Evolutionary conservation across 2,113 vertebrate genomes (phyloP).

Genomic region (Microtus pennsylvanicus): DNA sequence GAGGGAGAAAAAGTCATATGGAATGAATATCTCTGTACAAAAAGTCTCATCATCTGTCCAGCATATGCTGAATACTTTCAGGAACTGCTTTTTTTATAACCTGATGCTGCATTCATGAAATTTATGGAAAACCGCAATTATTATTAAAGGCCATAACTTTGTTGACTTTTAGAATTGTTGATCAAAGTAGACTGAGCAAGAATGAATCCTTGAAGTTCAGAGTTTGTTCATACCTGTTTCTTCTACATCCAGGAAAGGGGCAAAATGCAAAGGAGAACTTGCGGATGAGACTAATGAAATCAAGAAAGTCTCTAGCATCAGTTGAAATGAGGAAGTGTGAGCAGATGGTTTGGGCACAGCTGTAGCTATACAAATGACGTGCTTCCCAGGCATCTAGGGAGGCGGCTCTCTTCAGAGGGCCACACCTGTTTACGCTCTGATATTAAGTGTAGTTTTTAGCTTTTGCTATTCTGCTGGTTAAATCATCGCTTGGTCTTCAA

Average conservation of each 20-base stretch:
- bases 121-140: slow-evolving; percentile 60
- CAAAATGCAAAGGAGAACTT: slow-evolving; percentile 74
- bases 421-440: slow-evolving; percentile 87
- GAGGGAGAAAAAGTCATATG: not conserved
- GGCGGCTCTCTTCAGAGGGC: slow-evolving; percentile 77
- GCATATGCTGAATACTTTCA: slow-evolving; percentile 63
- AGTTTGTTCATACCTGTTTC: slow-evolving; percentile 22
- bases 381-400: slow-evolving; percentile 78
- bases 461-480: slow-evolving; percentile 73
- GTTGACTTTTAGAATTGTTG: slow-evolving; percentile 52
- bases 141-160: slow-evolving; percentile 64
- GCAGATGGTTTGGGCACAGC: slow-evolving; percentile 88
- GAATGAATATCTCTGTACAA: slow-evolving; percentile 56
- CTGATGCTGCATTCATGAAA: not conserved
- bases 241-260: slow-evolving; percentile 54
- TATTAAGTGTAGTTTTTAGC: slow-evolving; percentile 76
- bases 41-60: slow-evolving; percentile 70
- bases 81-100: slow-evolving; percentile 46
- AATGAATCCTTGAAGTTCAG: slow-evolving; percentile 38
- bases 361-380: slow-evolving; percentile 84
- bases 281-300: slow-evolving; percentile 82
- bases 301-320: slow-evolving; percentile 84
- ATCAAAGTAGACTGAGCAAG: slow-evolving; percentile 59
- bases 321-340: slow-evolving; percentile 87
- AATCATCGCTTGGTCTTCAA: slow-evolving; percentile 66